These are phyloP conservation scores for Semnopithecus entellus DNA, from an alignment of 2,113 vertebrate species.

Conservation along the genomic window DNA sequence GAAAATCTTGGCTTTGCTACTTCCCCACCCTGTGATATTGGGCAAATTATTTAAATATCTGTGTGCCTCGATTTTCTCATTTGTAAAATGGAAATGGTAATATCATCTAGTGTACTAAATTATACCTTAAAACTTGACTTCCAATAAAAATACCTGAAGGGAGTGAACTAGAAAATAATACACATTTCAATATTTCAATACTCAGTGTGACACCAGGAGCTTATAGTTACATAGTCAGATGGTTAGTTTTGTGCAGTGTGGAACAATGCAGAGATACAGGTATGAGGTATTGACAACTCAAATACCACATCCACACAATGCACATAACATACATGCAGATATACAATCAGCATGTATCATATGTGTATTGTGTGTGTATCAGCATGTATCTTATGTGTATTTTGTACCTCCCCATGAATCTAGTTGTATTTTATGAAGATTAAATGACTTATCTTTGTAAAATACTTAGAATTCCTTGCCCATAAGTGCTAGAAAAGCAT, in stretches of 20 bases:
- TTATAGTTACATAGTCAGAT: not conserved
- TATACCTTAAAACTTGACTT: not conserved
- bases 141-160: not conserved
- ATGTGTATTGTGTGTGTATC: too few species aligned
- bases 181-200: not conserved
- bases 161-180: not conserved
- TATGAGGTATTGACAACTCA: not conserved
- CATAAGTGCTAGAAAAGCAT: too few species aligned
- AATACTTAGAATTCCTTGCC: not conserved
- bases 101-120: not conserved
- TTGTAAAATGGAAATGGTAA: not conserved
- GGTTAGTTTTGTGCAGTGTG: not conserved
- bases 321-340: too few species aligned
- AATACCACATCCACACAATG: too few species aligned
- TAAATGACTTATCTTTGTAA: not conserved
- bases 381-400: too few species aligned
- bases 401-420: too few species aligned
- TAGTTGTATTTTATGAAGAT: not conserved
- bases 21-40: not conserved
- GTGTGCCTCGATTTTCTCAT: not conserved
- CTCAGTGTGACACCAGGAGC: not conserved
- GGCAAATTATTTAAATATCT: not conserved
- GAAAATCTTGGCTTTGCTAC: not conserved
- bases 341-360: too few species aligned
- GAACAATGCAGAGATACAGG: not conserved